Evolutionary conservation across 1,140 invertebrate genomes (phyloP), one percentile per base, ranked within the genome.

Genomic region (Saccostrea echinata): DNA sequence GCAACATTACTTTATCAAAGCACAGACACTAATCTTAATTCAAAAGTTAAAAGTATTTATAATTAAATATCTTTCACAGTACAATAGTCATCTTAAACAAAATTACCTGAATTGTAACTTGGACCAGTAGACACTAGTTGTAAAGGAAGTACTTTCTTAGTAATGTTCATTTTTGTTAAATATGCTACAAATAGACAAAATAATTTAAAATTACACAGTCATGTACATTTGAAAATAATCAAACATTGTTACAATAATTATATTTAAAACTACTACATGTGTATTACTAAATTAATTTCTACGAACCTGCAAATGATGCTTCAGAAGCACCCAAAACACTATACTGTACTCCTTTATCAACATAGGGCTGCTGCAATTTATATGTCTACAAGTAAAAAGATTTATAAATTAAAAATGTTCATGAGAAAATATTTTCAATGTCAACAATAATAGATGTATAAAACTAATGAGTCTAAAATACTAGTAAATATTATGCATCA

Each of bases 111-210:
- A 13, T 33, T 30, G 30, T 76, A 76, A 30, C 68, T 35, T 27
- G 68, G 68, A 76, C 68, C 84, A 51, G 8, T 21, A 27, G 84
- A 27, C 24, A 86, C 52, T 24, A 64, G 30, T 11, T 86, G 33
- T 18, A 86, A 18, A 21, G 84, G 68, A n/a, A 52, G 21, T 16
- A 8, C 21, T 52, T 68, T 35, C 27, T 52, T 4, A 12, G 68
- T 30, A n/a, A 86, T 24, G 18, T 27, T 86, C 43, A 51, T 53
- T 33, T 86, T 86, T 18, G 84, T 52, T n/a, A 86, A n/a, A 86
- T 86, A 76, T 27, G 84, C 84, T 86, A 52, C 13, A 53, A 85
- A 71, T 24, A 57, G 30, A 30, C 13, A 18, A 27, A 61, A 84
- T 24, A 57, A 16, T 51, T n/a, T 51, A 83, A 24, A 33, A 83